Base-by-base conservation (phyloP, 1,140 invertebrate genomes). In the Nasonia vitripennis region DNA sequence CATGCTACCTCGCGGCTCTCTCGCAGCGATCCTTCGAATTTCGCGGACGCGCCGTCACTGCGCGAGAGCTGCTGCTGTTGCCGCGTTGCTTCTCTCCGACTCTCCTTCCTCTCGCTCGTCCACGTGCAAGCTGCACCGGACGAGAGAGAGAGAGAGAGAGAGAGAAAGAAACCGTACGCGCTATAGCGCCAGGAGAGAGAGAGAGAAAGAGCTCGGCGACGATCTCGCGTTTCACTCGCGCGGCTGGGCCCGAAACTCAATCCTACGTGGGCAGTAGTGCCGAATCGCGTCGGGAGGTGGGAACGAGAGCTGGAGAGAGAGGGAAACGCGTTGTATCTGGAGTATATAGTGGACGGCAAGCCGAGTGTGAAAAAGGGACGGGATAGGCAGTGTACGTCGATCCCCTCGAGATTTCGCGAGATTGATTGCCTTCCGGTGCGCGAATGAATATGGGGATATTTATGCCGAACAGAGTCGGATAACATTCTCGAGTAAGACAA, bases 1-100 rank as follows among this genome's bases (percentile, higher is more conserved):
- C 55, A 79, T 37, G 17, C 2, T 45, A 45, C 17, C 1, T 17
- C 17, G 48, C 12, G 48, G 48, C 55, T 17, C 17, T 55, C 51
- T 55, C 55, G 14, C 14, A 62, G 70, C 37, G 74, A 84, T 87
- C 86, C 86, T 81, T 87, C 82, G 86, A 78, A 77, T 87, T 84
- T 87, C 78, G 83, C 79, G 77, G 85, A 79, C 85, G 81, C 85
- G 17, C 81, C 48, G 80, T 51, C 81, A 86, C 85, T 86, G 81
- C 34, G 71, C 10, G 48, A 73, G 84, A 78, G 71, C 70, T 5
- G 74, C 5, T 51, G 67, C 68, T 37, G 34, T 37, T 37, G 34
- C 34, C 34, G 34, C 2, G 4, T 45, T 45, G 41, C 9, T 45
- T 67, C 20, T 67, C 73, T 77, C 73, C 55, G 6, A n/a, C 55